Evolutionary conservation across 2,888 invertebrate species (phyloP).

Genomic region (Asteroscopus sphinx): DNA sequence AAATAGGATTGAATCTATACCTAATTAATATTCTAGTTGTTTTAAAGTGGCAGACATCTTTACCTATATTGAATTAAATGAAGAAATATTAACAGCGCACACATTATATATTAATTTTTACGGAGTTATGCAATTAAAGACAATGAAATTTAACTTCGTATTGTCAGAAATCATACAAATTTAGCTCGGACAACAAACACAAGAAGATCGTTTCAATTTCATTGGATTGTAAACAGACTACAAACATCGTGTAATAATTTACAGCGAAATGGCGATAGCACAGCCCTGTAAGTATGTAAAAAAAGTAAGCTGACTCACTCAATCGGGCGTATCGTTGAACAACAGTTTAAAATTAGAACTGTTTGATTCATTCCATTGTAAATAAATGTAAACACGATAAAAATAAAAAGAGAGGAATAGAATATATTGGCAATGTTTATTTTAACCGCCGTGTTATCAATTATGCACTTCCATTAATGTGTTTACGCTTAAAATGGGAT

Average conservation of each 20-base stretch:
- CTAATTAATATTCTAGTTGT: too few species aligned
- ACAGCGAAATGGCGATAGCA: constrained; percentile 21
- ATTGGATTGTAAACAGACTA: constrained; percentile 19
- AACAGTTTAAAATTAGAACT: constrained; percentile 62
- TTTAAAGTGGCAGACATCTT: too few species aligned
- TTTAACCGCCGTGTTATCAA: constrained; percentile 29
- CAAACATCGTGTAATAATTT: constrained; percentile 16
- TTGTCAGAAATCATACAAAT: constrained; percentile 22
- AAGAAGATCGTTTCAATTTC: constrained; percentile 12
- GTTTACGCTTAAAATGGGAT: constrained; percentile 21
- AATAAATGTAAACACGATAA: constrained; percentile 46
- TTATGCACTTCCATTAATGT: constrained; percentile 13
- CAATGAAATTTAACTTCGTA: background rate
- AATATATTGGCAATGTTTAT: constrained; percentile 19
- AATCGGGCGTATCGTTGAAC: constrained; percentile 60
- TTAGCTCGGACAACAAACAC: constrained; percentile 24
- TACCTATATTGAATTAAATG: background rate
- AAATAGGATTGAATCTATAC: background rate
- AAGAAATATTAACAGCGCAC: too few species aligned
- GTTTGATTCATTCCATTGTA: constrained; percentile 44
- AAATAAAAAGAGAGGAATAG: constrained; percentile 5
- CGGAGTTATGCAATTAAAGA: too few species aligned
- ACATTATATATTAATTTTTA: too few species aligned
- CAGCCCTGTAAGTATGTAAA: constrained; percentile 59
- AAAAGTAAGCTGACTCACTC: constrained; percentile 64